Base-by-base conservation (phyloP, 2,888 invertebrate genomes). In the Trichopria drosophilae region DNA sequence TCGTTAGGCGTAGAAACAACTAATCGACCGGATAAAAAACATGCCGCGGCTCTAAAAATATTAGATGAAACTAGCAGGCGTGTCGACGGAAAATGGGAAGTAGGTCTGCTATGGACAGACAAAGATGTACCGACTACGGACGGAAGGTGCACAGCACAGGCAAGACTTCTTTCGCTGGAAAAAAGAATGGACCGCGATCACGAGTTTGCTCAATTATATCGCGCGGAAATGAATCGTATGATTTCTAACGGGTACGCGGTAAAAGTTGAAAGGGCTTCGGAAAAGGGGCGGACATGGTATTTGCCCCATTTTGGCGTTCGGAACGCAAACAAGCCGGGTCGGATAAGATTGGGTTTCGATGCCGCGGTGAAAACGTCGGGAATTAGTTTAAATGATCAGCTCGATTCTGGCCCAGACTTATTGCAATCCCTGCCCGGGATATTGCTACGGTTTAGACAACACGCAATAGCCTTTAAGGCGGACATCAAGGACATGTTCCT, bases 401-500 rank as follows among this genome's bases (percentile, higher is more conserved):
- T 76, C 5, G 24, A 72, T 3, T 60, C 57, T 15, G 72, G 72
- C 1, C 71, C 73, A 1, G 69, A 72, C 26, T 40, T 69, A 3
- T 51, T 71, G 4, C 55, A 59, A 7, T 60, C 71, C 4, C 48
- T 76, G 31, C 46, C 65, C 1, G 68, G 69, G 3, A 66, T 75
- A 1, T 35, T 76, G 34, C 60, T 69, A 50, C 64, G 69, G 1
- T 76, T 76, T 48, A 48, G 74, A 28, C 64, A 68, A 54, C 54
- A 64, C 12, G 57, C 45, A 24, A 49, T 71, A 3, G 74, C 68
- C 3, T 58, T 76, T 47, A 46, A 60, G 58, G 55, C 66, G 0
- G 72, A 74, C 36, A 66, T 72, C 0, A 57, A 50, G 5, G 68
- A 73, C 36, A 71, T 73, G 70, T 71, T 69, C 35, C 50, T 63